Evolutionary conservation across 2,113 vertebrate genomes (phyloP).

Genomic region (Heliornis fulica): DNA sequence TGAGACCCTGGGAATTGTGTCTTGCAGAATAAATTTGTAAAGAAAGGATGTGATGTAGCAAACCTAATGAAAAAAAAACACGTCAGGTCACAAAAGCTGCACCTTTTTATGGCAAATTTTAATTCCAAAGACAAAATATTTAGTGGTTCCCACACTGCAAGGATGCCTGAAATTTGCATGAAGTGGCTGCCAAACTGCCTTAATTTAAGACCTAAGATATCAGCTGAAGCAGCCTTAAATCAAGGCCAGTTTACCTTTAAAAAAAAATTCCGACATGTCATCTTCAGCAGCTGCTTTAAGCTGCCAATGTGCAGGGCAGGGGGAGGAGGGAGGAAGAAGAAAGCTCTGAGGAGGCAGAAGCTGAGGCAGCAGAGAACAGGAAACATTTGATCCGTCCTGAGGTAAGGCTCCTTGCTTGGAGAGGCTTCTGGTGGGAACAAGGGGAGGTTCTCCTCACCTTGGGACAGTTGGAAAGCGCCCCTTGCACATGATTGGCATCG

Average conservation of each 20-base stretch:
- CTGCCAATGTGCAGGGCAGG: not conserved
- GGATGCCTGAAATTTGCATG: not conserved
- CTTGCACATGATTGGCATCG: not conserved
- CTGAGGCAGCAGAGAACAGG: slow-evolving; percentile 13
- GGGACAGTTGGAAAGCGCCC: not conserved
- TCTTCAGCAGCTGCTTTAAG: slow-evolving; percentile 27
- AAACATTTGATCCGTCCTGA: not conserved
- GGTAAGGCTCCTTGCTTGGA: not conserved
- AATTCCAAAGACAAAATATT: not conserved
- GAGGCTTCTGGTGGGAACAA: not conserved
- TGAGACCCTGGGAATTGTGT: not conserved
- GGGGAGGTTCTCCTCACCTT: not conserved
- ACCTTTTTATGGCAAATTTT: not conserved
- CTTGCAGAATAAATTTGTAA: not conserved
- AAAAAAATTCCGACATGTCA: not conserved
- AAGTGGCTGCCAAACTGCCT: not conserved
- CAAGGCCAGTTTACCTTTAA: slow-evolving; percentile 27
- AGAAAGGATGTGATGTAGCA: not conserved
- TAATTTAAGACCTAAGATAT: not conserved
- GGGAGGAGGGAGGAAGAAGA: slow-evolving; percentile 18
- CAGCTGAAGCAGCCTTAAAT: not conserved
- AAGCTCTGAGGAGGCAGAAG: not conserved
- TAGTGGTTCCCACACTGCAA: not conserved
- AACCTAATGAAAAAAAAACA: not conserved
- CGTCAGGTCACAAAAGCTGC: not conserved